Percentiles rank a stretch among this genome's conserved stretches.
Conservation (phyloP, 2,888 invertebrate genomes). For the Apodemia mormo region DNA sequence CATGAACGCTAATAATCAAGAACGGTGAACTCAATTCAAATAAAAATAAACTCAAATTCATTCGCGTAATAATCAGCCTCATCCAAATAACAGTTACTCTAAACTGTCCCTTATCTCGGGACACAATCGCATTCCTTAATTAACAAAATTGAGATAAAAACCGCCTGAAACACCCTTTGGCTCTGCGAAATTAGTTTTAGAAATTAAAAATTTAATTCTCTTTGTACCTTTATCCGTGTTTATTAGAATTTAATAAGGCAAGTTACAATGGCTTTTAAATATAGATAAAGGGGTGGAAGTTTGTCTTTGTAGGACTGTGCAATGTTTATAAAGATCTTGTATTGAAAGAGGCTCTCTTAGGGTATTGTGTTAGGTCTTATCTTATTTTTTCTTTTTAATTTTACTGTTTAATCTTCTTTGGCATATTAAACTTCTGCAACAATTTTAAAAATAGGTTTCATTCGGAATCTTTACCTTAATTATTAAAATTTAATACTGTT, state of each 20-base stretch:
- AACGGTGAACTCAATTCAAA: constrained; percentile 10
- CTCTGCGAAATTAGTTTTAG: constrained; percentile 34
- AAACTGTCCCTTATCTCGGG: constrained; percentile 41
- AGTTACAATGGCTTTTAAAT: constrained; percentile 2
- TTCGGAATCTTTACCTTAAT: too few relatives aligned
- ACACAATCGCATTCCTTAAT: constrained; percentile 39
- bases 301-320: too few relatives aligned
- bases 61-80: constrained; percentile 41
- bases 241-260: constrained; percentile 5
- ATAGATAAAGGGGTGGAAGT: neutral
- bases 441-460: too few relatives aligned
- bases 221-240: constrained; percentile 20
- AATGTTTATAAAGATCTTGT: too few relatives aligned
- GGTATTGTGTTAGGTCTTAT: too few relatives aligned
- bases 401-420: too few relatives aligned
- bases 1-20: constrained; percentile 8
- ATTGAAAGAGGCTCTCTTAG: too few relatives aligned
- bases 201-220: constrained; percentile 26
- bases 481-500: too few relatives aligned
- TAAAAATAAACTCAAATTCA: constrained; percentile 31
- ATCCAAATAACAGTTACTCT: constrained; percentile 42
- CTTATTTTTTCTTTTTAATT: too few relatives aligned
- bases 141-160: constrained; percentile 42
- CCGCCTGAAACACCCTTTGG: constrained; percentile 36
- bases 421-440: too few relatives aligned